Evolutionary conservation across 2,888 invertebrate species (phyloP).

Genomic region (Athrips mouffetella): DNA sequence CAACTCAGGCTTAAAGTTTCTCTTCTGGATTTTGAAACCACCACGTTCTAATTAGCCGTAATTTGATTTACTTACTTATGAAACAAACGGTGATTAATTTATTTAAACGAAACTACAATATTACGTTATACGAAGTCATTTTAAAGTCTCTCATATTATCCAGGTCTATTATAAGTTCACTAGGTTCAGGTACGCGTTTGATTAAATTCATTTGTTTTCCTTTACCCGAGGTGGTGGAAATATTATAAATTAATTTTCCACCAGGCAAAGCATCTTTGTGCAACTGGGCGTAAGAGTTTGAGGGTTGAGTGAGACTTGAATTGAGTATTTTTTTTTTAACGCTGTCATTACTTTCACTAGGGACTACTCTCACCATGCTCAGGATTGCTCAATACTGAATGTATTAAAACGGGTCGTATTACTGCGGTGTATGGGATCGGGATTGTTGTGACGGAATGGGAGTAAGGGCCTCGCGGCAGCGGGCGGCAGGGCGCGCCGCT

Average conservation of each 20-base stretch:
- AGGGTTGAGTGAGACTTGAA: too few relatives aligned
- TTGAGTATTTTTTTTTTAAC: background rate
- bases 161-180: too few relatives aligned
- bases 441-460: constrained; percentile 46
- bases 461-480: constrained; percentile 21
- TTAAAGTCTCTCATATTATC: too few relatives aligned
- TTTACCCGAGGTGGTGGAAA: too few relatives aligned
- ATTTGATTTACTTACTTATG: constrained; percentile 4
- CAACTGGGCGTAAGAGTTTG: too few relatives aligned
- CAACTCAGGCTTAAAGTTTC: constrained; percentile 41
- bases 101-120: background rate
- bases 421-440: constrained; percentile 11
- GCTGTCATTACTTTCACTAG: constrained; percentile 4
- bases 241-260: too few relatives aligned
- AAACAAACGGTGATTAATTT: constrained; percentile 9
- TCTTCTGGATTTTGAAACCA: constrained; percentile 31
- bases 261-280: too few relatives aligned
- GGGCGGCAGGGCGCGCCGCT: constrained; percentile 32
- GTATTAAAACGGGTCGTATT: constrained; percentile 5
- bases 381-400: constrained; percentile 2
- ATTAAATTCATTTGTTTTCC: constrained; percentile 18
- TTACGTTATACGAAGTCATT: background rate
- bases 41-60: constrained; percentile 21
- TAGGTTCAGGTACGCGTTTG: constrained; percentile 3
- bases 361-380: background rate